These are phyloP conservation scores for Tachycineta bicolor DNA, from an alignment of 2,113 vertebrate genomes.

Conservation along the genomic window DNA sequence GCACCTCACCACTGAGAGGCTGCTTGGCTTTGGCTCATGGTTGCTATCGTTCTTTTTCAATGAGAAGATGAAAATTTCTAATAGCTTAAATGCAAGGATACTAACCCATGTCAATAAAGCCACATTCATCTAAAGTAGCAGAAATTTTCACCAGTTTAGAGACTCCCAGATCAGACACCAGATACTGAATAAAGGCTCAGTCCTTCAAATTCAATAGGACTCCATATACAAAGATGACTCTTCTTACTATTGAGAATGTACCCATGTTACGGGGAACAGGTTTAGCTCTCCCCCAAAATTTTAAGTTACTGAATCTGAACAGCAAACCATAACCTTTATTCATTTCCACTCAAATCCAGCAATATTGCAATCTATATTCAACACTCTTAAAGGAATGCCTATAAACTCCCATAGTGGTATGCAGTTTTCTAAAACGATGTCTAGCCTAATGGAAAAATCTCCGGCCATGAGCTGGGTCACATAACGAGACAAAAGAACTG, in stretches of 20 bases:
- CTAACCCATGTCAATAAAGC: neutral
- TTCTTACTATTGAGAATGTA: neutral
- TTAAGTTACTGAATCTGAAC: neutral
- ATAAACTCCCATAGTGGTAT: neutral
- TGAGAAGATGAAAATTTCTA: neutral
- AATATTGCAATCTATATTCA: neutral
- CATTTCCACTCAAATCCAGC: neutral
- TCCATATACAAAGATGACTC: neutral
- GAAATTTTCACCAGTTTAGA: neutral
- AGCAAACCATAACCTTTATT: neutral
- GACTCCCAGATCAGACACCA: neutral
- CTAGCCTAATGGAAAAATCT: neutral
- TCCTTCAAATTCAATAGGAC: neutral
- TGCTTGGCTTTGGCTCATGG: accelerated
- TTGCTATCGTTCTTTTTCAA: neutral
- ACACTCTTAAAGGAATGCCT: neutral
- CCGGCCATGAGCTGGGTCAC: neutral
- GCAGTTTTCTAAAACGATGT: neutral
- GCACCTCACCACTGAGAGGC: neutral
- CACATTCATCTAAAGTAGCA: neutral
- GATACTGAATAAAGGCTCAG: neutral
- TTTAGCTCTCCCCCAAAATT: neutral
- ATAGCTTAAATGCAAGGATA: neutral
- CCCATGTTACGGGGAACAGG: neutral
- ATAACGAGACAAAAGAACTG: neutral